Conservation (phyloP, 1,140 invertebrate genomes). For the Fragariocoptes setiger region DNA sequence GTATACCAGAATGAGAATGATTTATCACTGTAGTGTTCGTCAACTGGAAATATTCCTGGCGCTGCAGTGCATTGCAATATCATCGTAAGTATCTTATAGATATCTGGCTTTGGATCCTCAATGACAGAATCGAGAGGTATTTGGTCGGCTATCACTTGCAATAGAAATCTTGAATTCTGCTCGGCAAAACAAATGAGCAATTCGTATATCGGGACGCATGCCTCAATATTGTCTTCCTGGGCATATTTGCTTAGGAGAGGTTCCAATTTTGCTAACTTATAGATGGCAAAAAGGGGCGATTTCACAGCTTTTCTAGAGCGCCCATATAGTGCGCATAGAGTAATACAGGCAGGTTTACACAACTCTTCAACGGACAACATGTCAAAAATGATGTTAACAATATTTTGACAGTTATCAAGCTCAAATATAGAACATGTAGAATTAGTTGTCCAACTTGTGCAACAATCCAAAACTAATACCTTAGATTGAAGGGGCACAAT, state of each 20-base stretch:
- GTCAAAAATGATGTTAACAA: slow-evolving; percentile 18
- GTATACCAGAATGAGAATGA: slow-evolving; percentile 68
- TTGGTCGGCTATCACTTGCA: slow-evolving; percentile 16
- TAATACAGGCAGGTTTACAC: slow-evolving; percentile 27
- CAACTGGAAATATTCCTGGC: slow-evolving; percentile 43
- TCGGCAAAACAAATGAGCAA: slow-evolving; percentile 30
- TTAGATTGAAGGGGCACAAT: slow-evolving; percentile 23
- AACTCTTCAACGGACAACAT: slow-evolving; percentile 17
- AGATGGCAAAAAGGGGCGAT: slow-evolving; percentile 17
- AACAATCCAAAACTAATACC: slow-evolving; percentile 27
- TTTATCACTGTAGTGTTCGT: slow-evolving; percentile 46
- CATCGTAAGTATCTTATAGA: slow-evolving; percentile 23
- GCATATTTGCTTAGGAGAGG: slow-evolving; percentile 14
- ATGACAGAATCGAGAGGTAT: slow-evolving; percentile 6
- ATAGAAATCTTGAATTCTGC: slow-evolving; percentile 26
- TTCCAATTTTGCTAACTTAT: slow-evolving; percentile 17
- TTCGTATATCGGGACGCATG: slow-evolving; percentile 21
- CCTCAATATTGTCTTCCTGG: slow-evolving; percentile 16
- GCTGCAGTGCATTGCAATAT: slow-evolving; percentile 39
- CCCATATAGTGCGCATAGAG: slow-evolving; percentile 23
- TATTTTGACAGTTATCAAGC: slow-evolving; percentile 7
- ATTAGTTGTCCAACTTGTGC: slow-evolving; percentile 15
- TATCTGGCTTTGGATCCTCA: slow-evolving; percentile 16
- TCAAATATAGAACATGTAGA: slow-evolving; percentile 7
- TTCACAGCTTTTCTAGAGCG: slow-evolving; percentile 19